Evolutionary conservation across 2,797 vertebrate species (phyloP), one percentile per base, ranked within the genome.

Genomic region (Gallirallus australis): DNA sequence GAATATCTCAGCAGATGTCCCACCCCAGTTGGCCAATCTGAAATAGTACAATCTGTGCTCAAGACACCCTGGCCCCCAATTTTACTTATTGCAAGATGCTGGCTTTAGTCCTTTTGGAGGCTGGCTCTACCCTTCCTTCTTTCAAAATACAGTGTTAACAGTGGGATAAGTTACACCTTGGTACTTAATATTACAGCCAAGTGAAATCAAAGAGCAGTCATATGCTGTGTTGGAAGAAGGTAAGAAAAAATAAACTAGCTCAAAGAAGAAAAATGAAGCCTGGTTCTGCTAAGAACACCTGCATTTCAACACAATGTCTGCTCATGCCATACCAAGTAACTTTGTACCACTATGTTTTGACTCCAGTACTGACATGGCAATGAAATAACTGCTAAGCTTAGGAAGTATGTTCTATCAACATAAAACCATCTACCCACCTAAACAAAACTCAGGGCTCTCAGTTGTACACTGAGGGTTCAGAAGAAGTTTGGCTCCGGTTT

Each of bases 1-100:
- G 86, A 93, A 56, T 42, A 77, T 39, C 57, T 47, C 82, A 64
- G 64, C 93, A 94, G 57, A 92, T 89, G 79, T 91, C 65, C 50
- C 61, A 92, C 4, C 28, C 27, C 31, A 52, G 45, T 1, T 77
- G 79, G 92, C 15, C 61, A 64, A 9, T 95, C 90, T 47, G 28
- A 56, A 73, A 40, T 6, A 77, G 39, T 6, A 23, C 52, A 80
- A 37, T 50, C 28, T 0, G 0, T 71, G 21, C 52, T 63, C 47
- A 78, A 42, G 54, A 39, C 39, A 13, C 13, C 12, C 33, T 1
- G 0, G 6, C 3, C 8, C 8, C 30, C 16, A 2, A 7, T 50
- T 79, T 56, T 47, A 66, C n/a, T 60, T 64, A 15, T 0, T 75
- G 28, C 17, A 68, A 93, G 61, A 86, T 14, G 9, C 0, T 69